Conservation (phyloP, 2,888 invertebrate species). For the Gryllus longicercus region DNA sequence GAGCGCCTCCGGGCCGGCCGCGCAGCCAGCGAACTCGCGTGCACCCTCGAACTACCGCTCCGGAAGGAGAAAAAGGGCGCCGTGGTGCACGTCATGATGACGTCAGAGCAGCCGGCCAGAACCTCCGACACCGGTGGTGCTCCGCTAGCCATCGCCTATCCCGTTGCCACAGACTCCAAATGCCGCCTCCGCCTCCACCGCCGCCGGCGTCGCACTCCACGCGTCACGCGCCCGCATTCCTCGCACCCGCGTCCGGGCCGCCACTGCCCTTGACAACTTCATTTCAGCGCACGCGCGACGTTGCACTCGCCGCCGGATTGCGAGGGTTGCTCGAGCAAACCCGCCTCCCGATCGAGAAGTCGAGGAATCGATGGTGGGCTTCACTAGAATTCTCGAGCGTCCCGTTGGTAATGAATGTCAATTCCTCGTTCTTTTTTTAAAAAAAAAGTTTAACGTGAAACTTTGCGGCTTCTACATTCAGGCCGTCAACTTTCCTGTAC, state of each 20-base stretch:
- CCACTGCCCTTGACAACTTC: neutral
- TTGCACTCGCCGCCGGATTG: neutral
- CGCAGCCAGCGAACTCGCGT: neutral
- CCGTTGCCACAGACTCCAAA: neutral
- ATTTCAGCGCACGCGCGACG: neutral
- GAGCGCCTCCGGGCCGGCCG: neutral
- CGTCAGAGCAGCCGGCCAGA: neutral
- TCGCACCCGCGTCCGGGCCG: neutral
- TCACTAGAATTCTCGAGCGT: too few species aligned
- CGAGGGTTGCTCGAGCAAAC: too few species aligned
- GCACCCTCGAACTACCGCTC: neutral
- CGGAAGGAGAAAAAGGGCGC: conserved; percentile 17
- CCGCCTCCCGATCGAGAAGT: too few species aligned
- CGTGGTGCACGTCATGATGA: conserved; percentile 2
- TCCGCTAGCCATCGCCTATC: neutral
- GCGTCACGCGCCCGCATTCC: neutral
- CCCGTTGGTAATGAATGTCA: too few species aligned
- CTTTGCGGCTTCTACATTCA: too few species aligned
- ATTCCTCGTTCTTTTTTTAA: too few species aligned
- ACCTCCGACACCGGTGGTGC: neutral
- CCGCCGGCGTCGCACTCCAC: neutral
- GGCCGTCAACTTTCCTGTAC: too few species aligned
- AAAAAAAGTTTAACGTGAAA: too few species aligned
- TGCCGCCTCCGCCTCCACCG: neutral
- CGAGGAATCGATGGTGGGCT: too few species aligned